Conservation (phyloP, 2,113 vertebrate species). For the Nesoenas mayeri region DNA sequence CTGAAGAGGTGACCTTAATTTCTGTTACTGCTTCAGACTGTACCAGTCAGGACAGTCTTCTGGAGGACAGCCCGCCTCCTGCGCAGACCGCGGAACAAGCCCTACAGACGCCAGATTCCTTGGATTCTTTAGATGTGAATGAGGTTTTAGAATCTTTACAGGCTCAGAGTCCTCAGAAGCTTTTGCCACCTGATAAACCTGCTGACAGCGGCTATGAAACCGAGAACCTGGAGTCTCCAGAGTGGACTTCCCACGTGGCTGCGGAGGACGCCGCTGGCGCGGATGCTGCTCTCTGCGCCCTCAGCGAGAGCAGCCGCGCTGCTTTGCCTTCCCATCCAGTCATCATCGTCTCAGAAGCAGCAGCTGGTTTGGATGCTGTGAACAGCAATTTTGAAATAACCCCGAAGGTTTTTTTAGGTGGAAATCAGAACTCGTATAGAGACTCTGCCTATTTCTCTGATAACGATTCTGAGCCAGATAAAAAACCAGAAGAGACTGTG, state of each 20-base stretch:
- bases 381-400: constrained; percentile 50
- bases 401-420: constrained; percentile 66
- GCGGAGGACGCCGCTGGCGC: constrained; percentile 67
- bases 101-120: constrained; percentile 88
- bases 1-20: constrained; percentile 45
- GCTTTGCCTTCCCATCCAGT: constrained; percentile 76
- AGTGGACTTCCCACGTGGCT: constrained; percentile 89
- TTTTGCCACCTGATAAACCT: constrained; percentile 89
- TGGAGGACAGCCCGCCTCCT: constrained; percentile 84
- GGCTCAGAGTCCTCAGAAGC: constrained; percentile 78
- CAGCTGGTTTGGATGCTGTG: constrained; percentile 18
- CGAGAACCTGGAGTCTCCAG: constrained; percentile 95
- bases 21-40: constrained; percentile 84
- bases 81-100: constrained; percentile 76
- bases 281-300: constrained; percentile 40
- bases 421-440: constrained; percentile 81
- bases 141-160: constrained; percentile 76
- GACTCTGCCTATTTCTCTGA: constrained; percentile 99
- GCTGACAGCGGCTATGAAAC: constrained; percentile 98
- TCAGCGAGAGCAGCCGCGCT: not conserved
- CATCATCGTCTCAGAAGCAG: constrained; percentile 86
- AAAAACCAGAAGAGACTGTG: constrained; percentile 79
- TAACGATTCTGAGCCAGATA: constrained; percentile 92
- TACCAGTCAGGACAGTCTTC: constrained; percentile 88
- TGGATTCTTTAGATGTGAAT: constrained; percentile 89